Evolutionary conservation across 2,888 invertebrate genomes (phyloP).

Genomic region (Junonia oenone): DNA sequence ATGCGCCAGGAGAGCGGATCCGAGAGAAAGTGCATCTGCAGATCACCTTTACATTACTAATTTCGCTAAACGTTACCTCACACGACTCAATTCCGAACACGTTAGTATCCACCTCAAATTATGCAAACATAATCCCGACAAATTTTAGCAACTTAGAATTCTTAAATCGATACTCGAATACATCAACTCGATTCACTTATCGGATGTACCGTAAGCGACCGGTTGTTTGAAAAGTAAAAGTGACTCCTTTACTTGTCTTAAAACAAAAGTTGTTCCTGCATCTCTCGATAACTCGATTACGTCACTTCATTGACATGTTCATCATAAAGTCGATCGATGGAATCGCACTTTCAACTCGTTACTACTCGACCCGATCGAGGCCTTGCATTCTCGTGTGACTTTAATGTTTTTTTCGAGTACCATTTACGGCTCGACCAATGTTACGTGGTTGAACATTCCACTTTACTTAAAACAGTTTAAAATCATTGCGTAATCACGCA

Average conservation of each 20-base stretch:
- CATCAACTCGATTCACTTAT: neutral
- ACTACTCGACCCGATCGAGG: slow-evolving; percentile 7
- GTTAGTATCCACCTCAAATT: too few species aligned
- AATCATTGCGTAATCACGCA: slow-evolving; percentile 22
- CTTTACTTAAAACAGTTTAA: slow-evolving; percentile 28
- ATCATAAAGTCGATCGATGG: slow-evolving; percentile 27
- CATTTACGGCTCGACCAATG: slow-evolving; percentile 27
- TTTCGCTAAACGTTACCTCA: too few species aligned
- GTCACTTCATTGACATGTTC: slow-evolving; percentile 29
- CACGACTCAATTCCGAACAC: too few species aligned
- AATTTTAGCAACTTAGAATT: too few species aligned
- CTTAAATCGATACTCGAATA: too few species aligned
- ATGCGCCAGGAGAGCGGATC: too few species aligned
- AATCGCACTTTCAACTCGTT: slow-evolving; percentile 15
- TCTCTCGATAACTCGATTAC: slow-evolving; percentile 28
- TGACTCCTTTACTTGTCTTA: slow-evolving; percentile 21
- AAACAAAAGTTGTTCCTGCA: slow-evolving; percentile 28
- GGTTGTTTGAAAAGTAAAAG: slow-evolving; percentile 31
- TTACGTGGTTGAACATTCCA: slow-evolving; percentile 23
- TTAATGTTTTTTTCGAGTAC: slow-evolving; percentile 28
- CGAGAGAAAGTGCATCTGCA: too few species aligned
- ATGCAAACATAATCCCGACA: too few species aligned
- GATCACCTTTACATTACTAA: too few species aligned
- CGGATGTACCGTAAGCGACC: slow-evolving; percentile 3
- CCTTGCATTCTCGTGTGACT: slow-evolving; percentile 16